Base-by-base conservation (phyloP, 2,797 vertebrate genomes). In the Phataginus tetradactyla region DNA sequence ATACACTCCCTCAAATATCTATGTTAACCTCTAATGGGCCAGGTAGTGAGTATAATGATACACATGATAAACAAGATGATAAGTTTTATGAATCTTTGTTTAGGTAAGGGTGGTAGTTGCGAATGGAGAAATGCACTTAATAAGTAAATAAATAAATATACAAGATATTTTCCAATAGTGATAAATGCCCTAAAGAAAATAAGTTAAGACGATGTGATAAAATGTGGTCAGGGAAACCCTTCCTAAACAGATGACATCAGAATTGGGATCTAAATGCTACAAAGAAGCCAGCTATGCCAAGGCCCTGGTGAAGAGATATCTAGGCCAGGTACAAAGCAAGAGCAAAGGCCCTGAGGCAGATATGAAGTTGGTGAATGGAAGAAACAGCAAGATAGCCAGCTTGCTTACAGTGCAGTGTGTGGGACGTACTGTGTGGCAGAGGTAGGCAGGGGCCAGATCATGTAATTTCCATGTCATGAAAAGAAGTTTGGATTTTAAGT, bases 1-100 rank as follows among this genome's bases (percentile, higher is more conserved):
- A 71, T 20, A 84, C 51, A 77, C 5, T 77, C 34, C 11, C 20
- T 97, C 68, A 96, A 91, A 75, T 63, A 72, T 51, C 64, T 81
- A 79, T 4, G 55, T 66, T 53, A 90, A 87, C 8, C 2, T 78
- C 21, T 81, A 89, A 69, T 59, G 42, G 9, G 4, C n/a, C 49
- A 89, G 78, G 18, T 5, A 90, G 2, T 66, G 32, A 90, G 80
- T 57, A 66, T 7, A 13, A 79, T 55, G 18, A 83, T 53, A 79
- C 77, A 69, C 18, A 83, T 7, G 9, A 68, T 80, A 86, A 66
- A 64, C 3, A 87, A 96, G 34, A 49, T 69, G 2, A 13, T 39
- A 77, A 57, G 37, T 29, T 83, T 79, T 86, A 77, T 13, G 4
- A 27, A 59, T 12, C 17, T 88, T 93, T 42, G 4, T 84, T 95